Evolutionary conservation across 2,113 vertebrate genomes (phyloP).

Genomic region (Periophthalmus modestus): DNA sequence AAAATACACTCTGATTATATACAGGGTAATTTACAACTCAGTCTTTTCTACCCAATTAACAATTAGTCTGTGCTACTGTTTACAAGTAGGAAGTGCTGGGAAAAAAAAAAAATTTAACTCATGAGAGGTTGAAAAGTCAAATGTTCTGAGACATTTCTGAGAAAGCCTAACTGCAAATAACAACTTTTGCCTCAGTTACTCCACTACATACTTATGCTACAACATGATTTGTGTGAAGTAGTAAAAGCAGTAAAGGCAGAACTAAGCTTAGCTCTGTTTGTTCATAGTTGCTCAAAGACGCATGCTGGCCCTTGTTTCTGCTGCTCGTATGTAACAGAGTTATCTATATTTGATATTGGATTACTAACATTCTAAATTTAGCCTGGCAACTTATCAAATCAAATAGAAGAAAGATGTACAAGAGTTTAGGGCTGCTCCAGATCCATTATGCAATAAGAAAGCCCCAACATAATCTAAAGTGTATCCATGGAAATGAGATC

Average conservation of each 20-base stretch:
- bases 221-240: too few species aligned
- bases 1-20: conserved; percentile 33
- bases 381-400: conserved; percentile 69
- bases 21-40: conserved; percentile 9
- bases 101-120: background rate
- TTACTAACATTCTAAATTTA: conserved; percentile 72
- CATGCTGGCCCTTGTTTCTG: conserved; percentile 43
- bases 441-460: conserved; percentile 72
- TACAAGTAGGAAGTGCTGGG: conserved; percentile 1
- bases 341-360: conserved; percentile 65
- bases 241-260: background rate
- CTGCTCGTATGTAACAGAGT: conserved; percentile 58
- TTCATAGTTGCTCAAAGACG: conserved; percentile 24
- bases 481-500: conserved; percentile 66
- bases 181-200: too few species aligned
- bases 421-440: conserved; percentile 54
- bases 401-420: conserved; percentile 55
- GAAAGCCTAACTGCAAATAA: too few species aligned
- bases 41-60: conserved; percentile 3
- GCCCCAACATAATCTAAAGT: conserved; percentile 53
- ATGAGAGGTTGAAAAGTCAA: too few species aligned
- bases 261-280: conserved; percentile 44
- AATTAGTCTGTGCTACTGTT: conserved; percentile 13
- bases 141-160: too few species aligned
- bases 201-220: too few species aligned